phyloP scores from a whole-genome alignment of 1,140 invertebrate species.

The Lepidostoma basale region DNA sequence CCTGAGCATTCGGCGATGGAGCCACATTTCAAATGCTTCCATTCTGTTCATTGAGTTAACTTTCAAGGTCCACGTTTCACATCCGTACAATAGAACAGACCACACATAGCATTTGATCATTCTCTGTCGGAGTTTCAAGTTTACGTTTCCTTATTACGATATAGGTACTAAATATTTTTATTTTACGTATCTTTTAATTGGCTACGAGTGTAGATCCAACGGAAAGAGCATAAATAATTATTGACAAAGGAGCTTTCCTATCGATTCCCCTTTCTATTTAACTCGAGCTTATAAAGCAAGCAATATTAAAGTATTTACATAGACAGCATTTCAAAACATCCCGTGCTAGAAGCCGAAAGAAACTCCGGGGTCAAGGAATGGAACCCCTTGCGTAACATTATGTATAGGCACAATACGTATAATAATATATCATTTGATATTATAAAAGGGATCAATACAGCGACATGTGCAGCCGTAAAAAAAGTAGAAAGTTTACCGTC shows the following conservation, averaged over 20 bases:
- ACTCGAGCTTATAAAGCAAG: not conserved
- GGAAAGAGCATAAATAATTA: not conserved
- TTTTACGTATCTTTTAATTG: not conserved
- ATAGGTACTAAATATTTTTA: not conserved
- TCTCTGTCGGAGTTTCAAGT: too few species aligned
- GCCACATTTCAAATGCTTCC: too few species aligned
- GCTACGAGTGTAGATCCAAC: not conserved
- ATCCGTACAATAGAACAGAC: too few species aligned
- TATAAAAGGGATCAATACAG: slow-evolving; percentile 28
- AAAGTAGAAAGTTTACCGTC: slow-evolving; percentile 39
- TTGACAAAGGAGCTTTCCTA: too few species aligned
- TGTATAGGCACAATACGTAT: not conserved
- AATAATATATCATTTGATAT: slow-evolving; percentile 26
- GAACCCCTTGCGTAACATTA: slow-evolving; percentile 20
- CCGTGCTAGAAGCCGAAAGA: not conserved
- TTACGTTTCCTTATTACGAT: too few species aligned
- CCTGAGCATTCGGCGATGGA: too few species aligned
- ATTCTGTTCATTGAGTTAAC: too few species aligned
- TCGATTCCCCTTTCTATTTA: not conserved
- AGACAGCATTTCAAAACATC: not conserved
- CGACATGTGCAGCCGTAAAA: slow-evolving; percentile 33
- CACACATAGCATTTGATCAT: too few species aligned
- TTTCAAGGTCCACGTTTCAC: too few species aligned
- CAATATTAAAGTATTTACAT: not conserved
- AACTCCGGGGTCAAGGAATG: slow-evolving; percentile 1